phyloP scores from a whole-genome alignment of 1,140 invertebrate species.

The Drusus annulatus region DNA sequence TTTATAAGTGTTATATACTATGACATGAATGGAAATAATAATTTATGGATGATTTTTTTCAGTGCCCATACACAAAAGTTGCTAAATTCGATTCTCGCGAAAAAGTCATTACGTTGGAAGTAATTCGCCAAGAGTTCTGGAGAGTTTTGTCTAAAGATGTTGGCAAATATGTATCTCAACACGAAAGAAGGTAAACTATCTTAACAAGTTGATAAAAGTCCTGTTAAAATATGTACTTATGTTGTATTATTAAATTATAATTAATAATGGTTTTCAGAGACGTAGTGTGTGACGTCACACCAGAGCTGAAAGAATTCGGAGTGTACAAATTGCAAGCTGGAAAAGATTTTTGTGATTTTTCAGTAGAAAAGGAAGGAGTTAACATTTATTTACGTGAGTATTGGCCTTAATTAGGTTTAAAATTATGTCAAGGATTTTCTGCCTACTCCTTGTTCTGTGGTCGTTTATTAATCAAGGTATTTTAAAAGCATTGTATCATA shows the following conservation, averaged over 20 bases:
- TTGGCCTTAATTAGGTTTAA: too few relatives aligned
- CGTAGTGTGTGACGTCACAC: constrained; percentile 73
- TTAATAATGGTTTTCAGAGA: constrained; percentile 59
- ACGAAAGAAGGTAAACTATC: constrained; percentile 72
- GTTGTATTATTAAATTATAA: too few relatives aligned
- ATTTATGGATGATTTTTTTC: constrained; percentile 33
- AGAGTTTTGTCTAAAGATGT: constrained; percentile 63
- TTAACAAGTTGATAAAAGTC: too few relatives aligned
- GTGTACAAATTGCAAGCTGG: constrained; percentile 77
- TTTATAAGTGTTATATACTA: too few relatives aligned
- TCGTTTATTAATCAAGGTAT: too few relatives aligned
- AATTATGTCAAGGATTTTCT: too few relatives aligned
- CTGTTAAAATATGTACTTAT: too few relatives aligned
- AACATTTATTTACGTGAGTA: constrained; percentile 82
- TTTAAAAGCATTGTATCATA: too few relatives aligned
- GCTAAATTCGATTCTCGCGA: constrained; percentile 56
- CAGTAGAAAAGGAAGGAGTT: constrained; percentile 75
- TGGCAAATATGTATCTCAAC: constrained; percentile 69
- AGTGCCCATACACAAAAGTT: constrained; percentile 70
- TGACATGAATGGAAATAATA: too few relatives aligned
- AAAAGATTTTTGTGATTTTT: constrained; percentile 72
- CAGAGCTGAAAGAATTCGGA: constrained; percentile 80
- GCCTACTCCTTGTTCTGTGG: too few relatives aligned
- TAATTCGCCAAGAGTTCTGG: constrained; percentile 63
- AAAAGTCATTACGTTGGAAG: constrained; percentile 64